Evolutionary conservation across 2,113 vertebrate species (phyloP).

Genomic region (Sphaerodactylus townsendi): DNA sequence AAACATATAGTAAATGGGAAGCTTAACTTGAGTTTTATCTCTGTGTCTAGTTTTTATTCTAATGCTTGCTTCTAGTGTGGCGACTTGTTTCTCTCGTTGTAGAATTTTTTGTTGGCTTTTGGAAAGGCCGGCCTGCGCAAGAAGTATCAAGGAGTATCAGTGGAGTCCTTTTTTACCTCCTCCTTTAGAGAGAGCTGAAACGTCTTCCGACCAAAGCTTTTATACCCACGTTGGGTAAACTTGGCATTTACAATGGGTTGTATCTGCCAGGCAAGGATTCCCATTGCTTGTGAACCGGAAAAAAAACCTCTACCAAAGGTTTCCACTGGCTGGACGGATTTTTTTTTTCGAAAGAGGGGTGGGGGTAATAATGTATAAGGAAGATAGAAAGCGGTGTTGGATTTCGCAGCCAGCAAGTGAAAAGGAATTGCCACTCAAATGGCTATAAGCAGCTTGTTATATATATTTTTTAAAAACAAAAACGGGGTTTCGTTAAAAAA

Average conservation of each 20-base stretch:
- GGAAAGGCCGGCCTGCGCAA: constrained; percentile 59
- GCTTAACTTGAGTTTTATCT: constrained; percentile 71
- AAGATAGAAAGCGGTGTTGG: constrained; percentile 63
- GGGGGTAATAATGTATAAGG: constrained; percentile 46
- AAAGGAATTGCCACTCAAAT: constrained; percentile 72
- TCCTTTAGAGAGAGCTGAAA: constrained; percentile 67
- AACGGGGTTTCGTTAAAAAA: constrained; percentile 69
- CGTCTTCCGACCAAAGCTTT: constrained; percentile 68
- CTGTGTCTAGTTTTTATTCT: constrained; percentile 74
- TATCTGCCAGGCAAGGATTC: constrained; percentile 85
- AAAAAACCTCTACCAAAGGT: constrained; percentile 72
- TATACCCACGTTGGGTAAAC: constrained; percentile 79
- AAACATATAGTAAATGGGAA: constrained; percentile 70
- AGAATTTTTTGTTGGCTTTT: constrained; percentile 68
- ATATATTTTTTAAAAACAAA: constrained; percentile 71
- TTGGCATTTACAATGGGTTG: constrained; percentile 99
- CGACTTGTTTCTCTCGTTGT: constrained; percentile 18
- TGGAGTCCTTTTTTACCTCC: constrained; percentile 58
- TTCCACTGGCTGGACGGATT: constrained; percentile 63
- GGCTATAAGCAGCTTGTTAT: constrained; percentile 71
- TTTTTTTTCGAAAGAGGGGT: constrained; percentile 28
- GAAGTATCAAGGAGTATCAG: constrained; percentile 47
- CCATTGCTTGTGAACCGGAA: constrained; percentile 69
- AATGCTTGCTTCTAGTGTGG: constrained; percentile 59
- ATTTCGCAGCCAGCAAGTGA: constrained; percentile 72